Conservation (phyloP, 2,888 invertebrate species). For the Malacosoma neustria region DNA sequence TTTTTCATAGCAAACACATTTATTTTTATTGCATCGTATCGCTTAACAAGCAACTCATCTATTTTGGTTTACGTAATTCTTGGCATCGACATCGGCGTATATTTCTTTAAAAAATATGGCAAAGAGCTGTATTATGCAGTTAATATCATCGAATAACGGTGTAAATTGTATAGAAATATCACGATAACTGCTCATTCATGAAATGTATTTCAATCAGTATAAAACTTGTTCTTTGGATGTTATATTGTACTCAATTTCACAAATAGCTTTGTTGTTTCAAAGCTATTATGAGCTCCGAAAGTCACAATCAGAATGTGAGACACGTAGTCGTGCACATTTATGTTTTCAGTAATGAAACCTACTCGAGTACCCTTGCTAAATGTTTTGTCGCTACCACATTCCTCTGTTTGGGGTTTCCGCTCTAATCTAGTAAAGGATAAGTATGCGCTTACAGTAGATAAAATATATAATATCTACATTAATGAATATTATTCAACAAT, state of each 20-base stretch:
- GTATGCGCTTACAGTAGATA: too few relatives aligned
- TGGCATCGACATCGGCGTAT: conserved; percentile 48
- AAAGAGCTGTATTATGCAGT: conserved; percentile 44
- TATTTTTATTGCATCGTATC: conserved; percentile 24
- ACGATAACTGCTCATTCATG: neutral
- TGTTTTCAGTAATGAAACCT: conserved; percentile 15
- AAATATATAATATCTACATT: too few relatives aligned
- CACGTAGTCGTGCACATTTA: conserved; percentile 3
- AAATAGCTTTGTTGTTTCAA: neutral
- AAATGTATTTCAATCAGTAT: neutral
- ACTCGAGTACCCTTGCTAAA: conserved; percentile 18
- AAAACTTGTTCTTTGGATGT: neutral
- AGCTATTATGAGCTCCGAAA: conserved; percentile 4
- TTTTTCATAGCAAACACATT: neutral
- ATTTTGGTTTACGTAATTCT: conserved; percentile 46
- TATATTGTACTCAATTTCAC: neutral
- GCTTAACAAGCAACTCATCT: conserved; percentile 48
- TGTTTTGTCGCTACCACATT: conserved; percentile 13
- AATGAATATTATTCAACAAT: too few relatives aligned
- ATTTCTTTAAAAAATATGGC: conserved; percentile 44
- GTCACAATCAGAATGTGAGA: conserved; percentile 20
- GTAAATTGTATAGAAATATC: neutral
- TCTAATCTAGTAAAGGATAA: too few relatives aligned
- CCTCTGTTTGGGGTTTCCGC: neutral
- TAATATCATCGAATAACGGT: conserved; percentile 3